phyloP scores from a whole-genome alignment of 1,140 invertebrate species.

The Periplaneta americana region DNA sequence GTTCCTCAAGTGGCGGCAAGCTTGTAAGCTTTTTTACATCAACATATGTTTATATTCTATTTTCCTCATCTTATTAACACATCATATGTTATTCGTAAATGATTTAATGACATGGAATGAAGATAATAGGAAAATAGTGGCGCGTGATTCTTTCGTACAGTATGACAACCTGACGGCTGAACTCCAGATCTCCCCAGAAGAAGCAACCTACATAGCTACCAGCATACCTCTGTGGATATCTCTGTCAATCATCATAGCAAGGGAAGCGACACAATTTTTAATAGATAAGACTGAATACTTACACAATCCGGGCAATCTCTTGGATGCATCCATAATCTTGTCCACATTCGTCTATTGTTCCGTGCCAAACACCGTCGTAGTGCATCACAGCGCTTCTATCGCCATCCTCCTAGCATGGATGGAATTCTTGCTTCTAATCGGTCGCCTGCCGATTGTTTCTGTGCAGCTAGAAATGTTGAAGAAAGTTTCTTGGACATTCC shows the following conservation, averaged over 20 bases:
- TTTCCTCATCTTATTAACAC: conserved; percentile 59
- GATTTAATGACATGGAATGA: neutral
- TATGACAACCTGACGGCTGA: neutral
- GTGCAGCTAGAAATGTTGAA: conserved; percentile 74
- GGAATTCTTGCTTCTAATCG: conserved; percentile 67
- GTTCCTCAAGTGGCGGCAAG: conserved; percentile 72
- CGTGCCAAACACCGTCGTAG: conserved; percentile 46
- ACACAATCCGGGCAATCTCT: conserved; percentile 58
- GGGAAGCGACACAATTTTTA: conserved; percentile 62
- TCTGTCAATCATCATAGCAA: conserved; percentile 41
- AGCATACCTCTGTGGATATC: conserved; percentile 44
- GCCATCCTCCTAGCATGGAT: conserved; percentile 66
- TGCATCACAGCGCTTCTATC: conserved; percentile 47
- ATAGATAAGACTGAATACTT: conserved; percentile 58
- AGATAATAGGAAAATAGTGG: too few species aligned
- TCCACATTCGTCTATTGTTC: conserved; percentile 51
- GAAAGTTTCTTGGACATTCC: conserved; percentile 69
- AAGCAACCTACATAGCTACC: neutral
- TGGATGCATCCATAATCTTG: conserved; percentile 59
- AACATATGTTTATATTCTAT: conserved; percentile 33
- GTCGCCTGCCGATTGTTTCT: conserved; percentile 63
- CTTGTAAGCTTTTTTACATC: conserved; percentile 29
- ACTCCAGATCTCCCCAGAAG: neutral
- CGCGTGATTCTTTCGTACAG: neutral
- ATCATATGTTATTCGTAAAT: conserved; percentile 47